Conservation (phyloP, 2,113 vertebrate genomes). For the Poecile atricapillus region DNA sequence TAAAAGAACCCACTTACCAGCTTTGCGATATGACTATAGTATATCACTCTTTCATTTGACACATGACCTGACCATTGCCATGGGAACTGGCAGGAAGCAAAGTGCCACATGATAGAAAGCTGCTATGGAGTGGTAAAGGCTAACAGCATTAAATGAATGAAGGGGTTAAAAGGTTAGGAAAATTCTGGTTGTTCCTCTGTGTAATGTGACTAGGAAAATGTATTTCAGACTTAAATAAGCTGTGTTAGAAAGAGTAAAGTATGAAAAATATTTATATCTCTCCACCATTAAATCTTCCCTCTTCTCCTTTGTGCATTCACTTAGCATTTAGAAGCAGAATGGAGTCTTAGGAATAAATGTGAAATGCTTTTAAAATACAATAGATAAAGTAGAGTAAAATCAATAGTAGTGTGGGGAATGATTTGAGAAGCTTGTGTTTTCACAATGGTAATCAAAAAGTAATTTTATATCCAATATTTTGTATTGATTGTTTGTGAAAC, state of each 20-base stretch:
- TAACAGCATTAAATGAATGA: neutral
- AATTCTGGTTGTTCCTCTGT: neutral
- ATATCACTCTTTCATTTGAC: neutral
- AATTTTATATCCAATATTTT: conserved; percentile 89
- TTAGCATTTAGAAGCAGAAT: conserved; percentile 54
- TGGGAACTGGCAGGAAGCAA: conserved; percentile 29
- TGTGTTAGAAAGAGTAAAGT: neutral
- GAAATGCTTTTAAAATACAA: conserved; percentile 66
- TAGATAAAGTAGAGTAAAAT: conserved; percentile 73
- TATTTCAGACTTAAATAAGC: neutral
- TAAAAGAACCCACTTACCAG: neutral
- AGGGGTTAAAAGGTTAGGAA: conserved; percentile 27
- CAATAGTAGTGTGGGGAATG: conserved; percentile 80
- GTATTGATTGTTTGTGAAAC: conserved; percentile 81
- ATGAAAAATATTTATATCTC: neutral
- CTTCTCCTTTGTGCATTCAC: neutral
- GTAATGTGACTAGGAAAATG: neutral
- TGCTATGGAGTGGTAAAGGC: neutral
- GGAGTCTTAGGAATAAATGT: conserved; percentile 56
- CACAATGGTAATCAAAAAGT: conserved; percentile 87
- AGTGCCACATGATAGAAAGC: neutral
- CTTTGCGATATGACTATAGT: neutral
- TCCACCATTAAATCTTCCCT: neutral
- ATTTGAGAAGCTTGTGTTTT: conserved; percentile 78
- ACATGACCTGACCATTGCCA: conserved; percentile 1